phyloP scores from a whole-genome alignment of 2,888 invertebrate species.

The Spilarctia lutea region DNA sequence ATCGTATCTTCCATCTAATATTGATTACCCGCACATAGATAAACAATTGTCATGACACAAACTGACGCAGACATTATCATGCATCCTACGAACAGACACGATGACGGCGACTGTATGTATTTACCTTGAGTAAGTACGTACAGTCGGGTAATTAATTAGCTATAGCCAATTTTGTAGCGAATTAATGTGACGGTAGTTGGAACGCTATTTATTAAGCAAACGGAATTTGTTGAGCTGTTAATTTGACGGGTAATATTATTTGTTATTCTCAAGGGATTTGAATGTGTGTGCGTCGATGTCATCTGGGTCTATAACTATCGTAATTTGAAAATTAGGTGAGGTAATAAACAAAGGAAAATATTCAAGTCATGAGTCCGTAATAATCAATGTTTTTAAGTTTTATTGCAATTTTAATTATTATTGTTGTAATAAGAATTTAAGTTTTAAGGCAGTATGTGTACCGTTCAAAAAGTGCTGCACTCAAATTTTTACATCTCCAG shows the following conservation, averaged over 20 bases:
- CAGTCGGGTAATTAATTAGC: conserved; percentile 41
- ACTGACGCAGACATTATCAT: conserved; percentile 45
- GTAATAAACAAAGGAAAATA: neutral
- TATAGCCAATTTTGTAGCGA: conserved; percentile 11
- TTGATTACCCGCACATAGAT: conserved; percentile 20
- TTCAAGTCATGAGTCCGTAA: neutral
- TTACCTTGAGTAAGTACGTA: conserved; percentile 63
- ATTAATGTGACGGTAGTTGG: conserved; percentile 22
- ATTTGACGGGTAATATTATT: conserved; percentile 30
- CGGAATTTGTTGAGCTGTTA: conserved; percentile 17
- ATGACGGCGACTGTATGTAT: conserved; percentile 54
- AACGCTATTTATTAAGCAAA: conserved; percentile 8
- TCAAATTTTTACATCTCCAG: too few relatives aligned
- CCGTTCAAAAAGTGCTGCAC: too few relatives aligned
- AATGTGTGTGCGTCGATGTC: neutral
- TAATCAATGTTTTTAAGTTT: neutral
- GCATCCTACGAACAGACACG: conserved; percentile 44
- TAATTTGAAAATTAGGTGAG: neutral
- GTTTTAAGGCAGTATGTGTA: too few relatives aligned
- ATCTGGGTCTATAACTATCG: neutral
- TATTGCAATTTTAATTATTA: neutral
- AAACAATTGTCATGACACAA: conserved; percentile 22
- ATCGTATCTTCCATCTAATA: conserved; percentile 4
- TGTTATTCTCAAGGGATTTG: conserved; percentile 4
- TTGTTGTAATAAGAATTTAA: neutral